Conservation (phyloP, 1,140 invertebrate species). For the Drosophila elegans region DNA sequence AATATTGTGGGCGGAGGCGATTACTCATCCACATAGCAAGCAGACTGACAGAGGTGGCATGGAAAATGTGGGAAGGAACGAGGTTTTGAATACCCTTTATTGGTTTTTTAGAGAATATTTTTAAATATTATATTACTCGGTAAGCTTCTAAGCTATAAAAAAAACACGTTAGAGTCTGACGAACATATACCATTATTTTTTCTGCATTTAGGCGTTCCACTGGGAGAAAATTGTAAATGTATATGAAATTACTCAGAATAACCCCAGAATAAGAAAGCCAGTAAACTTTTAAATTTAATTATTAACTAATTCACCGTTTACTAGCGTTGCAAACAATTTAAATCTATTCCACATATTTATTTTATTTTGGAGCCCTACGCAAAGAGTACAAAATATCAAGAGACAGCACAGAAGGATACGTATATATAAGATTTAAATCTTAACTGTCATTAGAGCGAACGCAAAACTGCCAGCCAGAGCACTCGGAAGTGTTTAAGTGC, state of each 20-base stretch:
- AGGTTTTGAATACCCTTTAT: neutral
- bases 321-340: neutral
- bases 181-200: no score
- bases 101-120: no score
- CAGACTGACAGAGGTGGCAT: neutral
- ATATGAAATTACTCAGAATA: no score
- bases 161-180: no score
- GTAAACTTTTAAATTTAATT: no score
- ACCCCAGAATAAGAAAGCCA: no score
- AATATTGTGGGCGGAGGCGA: conserved; percentile 21
- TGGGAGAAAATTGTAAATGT: no score
- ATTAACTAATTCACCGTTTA: no score
- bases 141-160: no score
- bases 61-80: neutral
- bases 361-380: neutral
- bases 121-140: no score
- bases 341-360: neutral
- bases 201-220: no score
- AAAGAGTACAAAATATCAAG: neutral
- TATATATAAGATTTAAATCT: conserved; percentile 56
- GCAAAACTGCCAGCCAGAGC: conserved; percentile 47
- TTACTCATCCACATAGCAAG: conserved; percentile 53
- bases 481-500: conserved; percentile 81
- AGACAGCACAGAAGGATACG: conserved; percentile 7
- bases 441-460: conserved; percentile 62